Conservation (phyloP, 1,140 invertebrate species). For the Melipona quadrifasciata region DNA sequence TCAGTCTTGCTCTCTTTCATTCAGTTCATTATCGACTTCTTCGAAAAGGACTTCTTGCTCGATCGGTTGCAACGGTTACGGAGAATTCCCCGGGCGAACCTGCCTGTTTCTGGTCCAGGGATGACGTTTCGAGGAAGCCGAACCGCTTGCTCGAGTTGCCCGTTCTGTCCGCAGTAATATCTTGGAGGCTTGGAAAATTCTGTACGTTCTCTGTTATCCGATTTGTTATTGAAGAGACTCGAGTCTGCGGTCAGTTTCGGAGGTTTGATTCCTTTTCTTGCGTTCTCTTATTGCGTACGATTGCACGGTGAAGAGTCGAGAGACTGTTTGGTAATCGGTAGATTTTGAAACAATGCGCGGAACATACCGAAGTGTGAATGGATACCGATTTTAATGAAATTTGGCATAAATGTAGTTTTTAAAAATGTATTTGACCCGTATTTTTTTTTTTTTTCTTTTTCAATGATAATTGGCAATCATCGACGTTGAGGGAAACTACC, state of each 20-base stretch:
- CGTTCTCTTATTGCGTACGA: too few relatives aligned
- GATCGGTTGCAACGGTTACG: constrained; percentile 17
- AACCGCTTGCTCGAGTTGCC: neutral
- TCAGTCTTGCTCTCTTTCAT: constrained; percentile 10
- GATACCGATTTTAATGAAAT: too few relatives aligned
- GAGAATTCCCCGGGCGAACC: constrained; percentile 2
- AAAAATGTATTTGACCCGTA: too few relatives aligned
- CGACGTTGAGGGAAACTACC: too few relatives aligned
- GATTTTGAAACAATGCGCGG: too few relatives aligned
- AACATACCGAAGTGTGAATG: too few relatives aligned
- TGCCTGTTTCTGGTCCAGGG: constrained; percentile 1
- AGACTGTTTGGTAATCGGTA: too few relatives aligned
- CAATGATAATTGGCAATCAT: too few relatives aligned
- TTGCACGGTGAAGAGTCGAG: too few relatives aligned
- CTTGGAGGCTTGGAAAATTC: neutral
- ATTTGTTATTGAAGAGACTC: neutral
- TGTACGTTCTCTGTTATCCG: neutral
- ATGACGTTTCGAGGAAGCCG: constrained; percentile 16
- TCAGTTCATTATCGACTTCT: constrained; percentile 71
- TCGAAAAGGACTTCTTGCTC: constrained; percentile 48
- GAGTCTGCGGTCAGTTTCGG: neutral
- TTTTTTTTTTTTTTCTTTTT: too few relatives aligned
- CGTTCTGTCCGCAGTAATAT: neutral
- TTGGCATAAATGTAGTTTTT: too few relatives aligned
- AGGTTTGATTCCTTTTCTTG: neutral